These are phyloP conservation scores for Drosophila buzzatii DNA, from an alignment of 2,888 invertebrate species.

Conservation along the genomic window DNA sequence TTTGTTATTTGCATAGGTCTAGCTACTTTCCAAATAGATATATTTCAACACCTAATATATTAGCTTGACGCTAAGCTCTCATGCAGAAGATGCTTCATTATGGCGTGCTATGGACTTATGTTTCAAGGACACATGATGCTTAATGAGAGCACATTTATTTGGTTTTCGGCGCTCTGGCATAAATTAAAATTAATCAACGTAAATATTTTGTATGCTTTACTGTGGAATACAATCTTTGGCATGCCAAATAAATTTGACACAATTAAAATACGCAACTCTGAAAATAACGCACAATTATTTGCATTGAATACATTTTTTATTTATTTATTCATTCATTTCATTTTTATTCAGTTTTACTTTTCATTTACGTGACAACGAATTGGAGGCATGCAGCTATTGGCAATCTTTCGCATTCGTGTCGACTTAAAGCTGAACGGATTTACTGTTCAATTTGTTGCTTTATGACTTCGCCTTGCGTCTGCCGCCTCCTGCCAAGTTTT, in stretches of 20 bases:
- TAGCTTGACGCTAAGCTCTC: not conserved
- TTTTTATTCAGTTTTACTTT: slow-evolving; percentile 5
- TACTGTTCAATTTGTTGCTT: slow-evolving; percentile 49
- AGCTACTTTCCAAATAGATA: too few species aligned
- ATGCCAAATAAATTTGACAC: slow-evolving; percentile 22
- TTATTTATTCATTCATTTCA: slow-evolving; percentile 2
- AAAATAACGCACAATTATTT: slow-evolving; percentile 53
- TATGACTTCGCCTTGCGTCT: slow-evolving; percentile 6
- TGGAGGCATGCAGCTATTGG: slow-evolving; percentile 34
- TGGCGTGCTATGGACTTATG: not conserved
- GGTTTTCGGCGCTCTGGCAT: slow-evolving; percentile 28
- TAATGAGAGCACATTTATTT: slow-evolving; percentile 54
- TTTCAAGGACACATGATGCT: slow-evolving; percentile 12
- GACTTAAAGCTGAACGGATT: slow-evolving; percentile 56
- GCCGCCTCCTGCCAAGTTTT: slow-evolving; percentile 12
- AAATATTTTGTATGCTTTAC: slow-evolving; percentile 35
- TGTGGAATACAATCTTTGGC: slow-evolving; percentile 6
- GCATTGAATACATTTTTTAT: slow-evolving; percentile 2
- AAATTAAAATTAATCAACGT: slow-evolving; percentile 44
- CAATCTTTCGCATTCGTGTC: slow-evolving; percentile 1
- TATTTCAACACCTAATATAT: too few species aligned
- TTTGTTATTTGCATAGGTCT: too few species aligned
- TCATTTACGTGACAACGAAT: slow-evolving; percentile 45
- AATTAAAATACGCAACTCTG: slow-evolving; percentile 42
- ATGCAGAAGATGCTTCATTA: not conserved